These are phyloP conservation scores for Caenorhabditis becei DNA, from an alignment of 2,888 invertebrate species.

Conservation along the genomic window DNA sequence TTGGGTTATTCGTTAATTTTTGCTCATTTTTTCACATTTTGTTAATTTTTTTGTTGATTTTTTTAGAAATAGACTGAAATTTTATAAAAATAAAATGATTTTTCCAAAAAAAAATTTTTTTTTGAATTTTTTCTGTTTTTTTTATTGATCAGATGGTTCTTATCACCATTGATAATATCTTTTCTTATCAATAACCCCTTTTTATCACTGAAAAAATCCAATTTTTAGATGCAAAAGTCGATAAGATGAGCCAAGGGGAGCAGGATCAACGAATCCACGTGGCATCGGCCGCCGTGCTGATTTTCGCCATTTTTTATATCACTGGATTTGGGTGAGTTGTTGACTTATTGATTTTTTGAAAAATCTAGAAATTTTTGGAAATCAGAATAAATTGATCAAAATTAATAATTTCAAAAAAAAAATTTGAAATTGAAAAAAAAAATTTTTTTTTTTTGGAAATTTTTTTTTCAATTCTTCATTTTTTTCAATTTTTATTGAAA, in stretches of 20 bases:
- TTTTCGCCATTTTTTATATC: slow-evolving; percentile 35
- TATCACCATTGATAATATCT: neutral
- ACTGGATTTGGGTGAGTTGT: slow-evolving; percentile 29
- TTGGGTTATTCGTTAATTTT: neutral
- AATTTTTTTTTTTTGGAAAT: neutral
- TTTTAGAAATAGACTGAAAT: neutral
- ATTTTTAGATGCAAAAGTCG: slow-evolving; percentile 5
- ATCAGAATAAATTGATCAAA: no score
- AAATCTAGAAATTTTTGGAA: neutral
- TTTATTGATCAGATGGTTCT: slow-evolving; percentile 17
- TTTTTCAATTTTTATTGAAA: no score
- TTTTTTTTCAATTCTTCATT: no score
- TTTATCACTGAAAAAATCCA: neutral
- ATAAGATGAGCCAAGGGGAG: slow-evolving; percentile 4
- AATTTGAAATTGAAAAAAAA: no score
- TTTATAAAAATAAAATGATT: neutral
- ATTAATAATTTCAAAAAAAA: neutral
- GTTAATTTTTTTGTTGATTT: neutral
- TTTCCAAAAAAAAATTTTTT: neutral
- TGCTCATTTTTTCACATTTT: slow-evolving; percentile 10
- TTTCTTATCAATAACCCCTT: neutral
- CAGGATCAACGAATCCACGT: slow-evolving; percentile 49
- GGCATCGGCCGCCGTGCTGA: slow-evolving; percentile 38
- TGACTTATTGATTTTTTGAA: no score
- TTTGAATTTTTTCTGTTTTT: slow-evolving; percentile 11